Evolutionary conservation across 2,797 vertebrate genomes (phyloP).

Genomic region (Cuculus canorus): DNA sequence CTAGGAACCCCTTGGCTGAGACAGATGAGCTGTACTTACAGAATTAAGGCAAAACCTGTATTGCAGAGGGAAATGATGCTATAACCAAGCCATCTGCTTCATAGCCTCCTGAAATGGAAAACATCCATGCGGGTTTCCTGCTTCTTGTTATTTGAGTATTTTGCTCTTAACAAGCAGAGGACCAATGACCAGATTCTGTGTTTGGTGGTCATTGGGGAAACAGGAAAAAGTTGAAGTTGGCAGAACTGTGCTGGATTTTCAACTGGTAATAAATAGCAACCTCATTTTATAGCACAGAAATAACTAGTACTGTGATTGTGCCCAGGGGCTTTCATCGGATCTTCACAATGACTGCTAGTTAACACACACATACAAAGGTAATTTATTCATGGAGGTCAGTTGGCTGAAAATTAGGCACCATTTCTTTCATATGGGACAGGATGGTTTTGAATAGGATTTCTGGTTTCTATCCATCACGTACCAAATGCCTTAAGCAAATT

Average conservation of each 20-base stretch:
- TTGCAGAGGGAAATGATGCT: background rate
- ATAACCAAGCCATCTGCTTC: slow-evolving; percentile 45
- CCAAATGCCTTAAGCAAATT: background rate
- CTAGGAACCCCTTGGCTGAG: slow-evolving; percentile 20
- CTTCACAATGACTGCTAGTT: background rate
- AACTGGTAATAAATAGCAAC: background rate
- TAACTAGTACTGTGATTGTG: background rate
- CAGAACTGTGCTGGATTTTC: background rate
- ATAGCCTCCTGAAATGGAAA: background rate
- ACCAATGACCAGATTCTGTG: background rate
- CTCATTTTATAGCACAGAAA: background rate
- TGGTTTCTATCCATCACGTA: background rate
- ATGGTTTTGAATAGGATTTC: background rate
- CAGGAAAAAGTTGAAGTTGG: background rate
- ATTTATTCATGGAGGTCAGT: background rate
- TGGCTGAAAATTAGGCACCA: background rate
- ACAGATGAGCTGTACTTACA: slow-evolving; percentile 16
- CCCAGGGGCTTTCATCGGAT: accelerated
- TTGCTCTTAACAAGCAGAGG: background rate
- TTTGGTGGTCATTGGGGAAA: background rate
- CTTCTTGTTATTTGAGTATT: background rate
- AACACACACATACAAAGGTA: background rate
- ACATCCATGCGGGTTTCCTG: background rate
- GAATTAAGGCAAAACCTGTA: slow-evolving; percentile 49
- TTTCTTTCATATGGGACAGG: background rate